phyloP scores from a whole-genome alignment of 2,113 vertebrate genomes.

The Pseudorasbora parva region DNA sequence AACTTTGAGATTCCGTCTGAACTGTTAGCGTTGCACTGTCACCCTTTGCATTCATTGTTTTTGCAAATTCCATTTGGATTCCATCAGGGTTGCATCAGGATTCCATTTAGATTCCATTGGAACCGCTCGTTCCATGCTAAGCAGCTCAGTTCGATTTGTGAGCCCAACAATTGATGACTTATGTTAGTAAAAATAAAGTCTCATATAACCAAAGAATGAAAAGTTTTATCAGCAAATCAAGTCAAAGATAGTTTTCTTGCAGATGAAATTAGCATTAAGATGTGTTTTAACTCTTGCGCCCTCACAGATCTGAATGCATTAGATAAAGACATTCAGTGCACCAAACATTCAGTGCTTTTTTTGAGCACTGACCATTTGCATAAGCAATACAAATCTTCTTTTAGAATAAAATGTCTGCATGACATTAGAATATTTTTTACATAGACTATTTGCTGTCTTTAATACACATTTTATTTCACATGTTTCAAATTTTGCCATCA shows the following conservation, averaged over 20 bases:
- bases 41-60: background rate
- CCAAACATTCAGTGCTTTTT: background rate
- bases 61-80: constrained; percentile 20
- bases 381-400: background rate
- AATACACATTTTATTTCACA: background rate
- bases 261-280: background rate
- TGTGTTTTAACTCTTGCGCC: background rate
- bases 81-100: too few species aligned
- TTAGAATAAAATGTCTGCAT: background rate
- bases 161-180: background rate
- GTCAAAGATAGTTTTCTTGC: background rate
- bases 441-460: too few species aligned
- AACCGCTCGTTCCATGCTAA: background rate
- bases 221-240: constrained; percentile 43
- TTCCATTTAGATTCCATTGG: background rate
- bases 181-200: background rate
- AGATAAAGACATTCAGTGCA: background rate
- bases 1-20: background rate
- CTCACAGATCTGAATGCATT: background rate
- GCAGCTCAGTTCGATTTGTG: background rate
- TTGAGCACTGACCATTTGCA: background rate
- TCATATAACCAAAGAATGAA: background rate
- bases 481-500: background rate
- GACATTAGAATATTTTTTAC: too few species aligned
- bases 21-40: constrained; percentile 1